These are phyloP conservation scores for Drosophila sucinea DNA, from an alignment of 1,140 invertebrate species.

Conservation along the genomic window DNA sequence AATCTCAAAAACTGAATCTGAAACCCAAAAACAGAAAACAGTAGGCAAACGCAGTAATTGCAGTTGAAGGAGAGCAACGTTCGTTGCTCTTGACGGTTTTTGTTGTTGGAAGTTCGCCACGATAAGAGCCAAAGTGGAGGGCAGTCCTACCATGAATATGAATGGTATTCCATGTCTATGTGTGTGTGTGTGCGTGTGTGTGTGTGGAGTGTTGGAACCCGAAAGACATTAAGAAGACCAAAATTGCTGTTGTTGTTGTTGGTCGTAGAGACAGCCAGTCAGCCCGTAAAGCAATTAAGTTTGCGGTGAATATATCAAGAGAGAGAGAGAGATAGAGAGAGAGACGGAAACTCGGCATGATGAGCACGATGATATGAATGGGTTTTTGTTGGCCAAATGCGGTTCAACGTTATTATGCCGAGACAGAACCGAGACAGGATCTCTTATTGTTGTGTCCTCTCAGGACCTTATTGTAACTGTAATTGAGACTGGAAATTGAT, in stretches of 20 bases:
- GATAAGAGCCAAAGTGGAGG: conserved; percentile 51
- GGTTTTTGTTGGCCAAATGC: conserved; percentile 31
- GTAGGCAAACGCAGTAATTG: conserved; percentile 18
- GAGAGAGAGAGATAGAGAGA: conserved; percentile 8
- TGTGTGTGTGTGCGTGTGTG: no score
- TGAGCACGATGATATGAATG: conserved; percentile 7
- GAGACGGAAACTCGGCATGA: conserved; percentile 25
- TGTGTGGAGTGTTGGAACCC: conserved; percentile 7
- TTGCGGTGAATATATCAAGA: conserved; percentile 49
- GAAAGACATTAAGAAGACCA: conserved; percentile 59
- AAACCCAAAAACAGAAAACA: conserved; percentile 19
- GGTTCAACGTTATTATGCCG: conserved; percentile 28
- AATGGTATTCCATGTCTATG: neutral
- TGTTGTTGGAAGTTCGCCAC: conserved; percentile 51
- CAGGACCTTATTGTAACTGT: conserved; percentile 29
- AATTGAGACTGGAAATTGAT: conserved; percentile 48
- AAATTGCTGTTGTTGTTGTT: conserved; percentile 27
- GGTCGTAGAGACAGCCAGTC: neutral
- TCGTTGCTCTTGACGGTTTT: conserved; percentile 55
- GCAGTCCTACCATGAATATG: conserved; percentile 11
- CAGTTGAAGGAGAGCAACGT: conserved; percentile 29
- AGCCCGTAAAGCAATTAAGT: conserved; percentile 72
- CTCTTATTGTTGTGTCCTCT: neutral
- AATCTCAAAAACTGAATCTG: conserved; percentile 44
- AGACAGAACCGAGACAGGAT: no score